Evolutionary conservation across 1,140 invertebrate genomes (phyloP).

Genomic region (Neodiprion pinetum): DNA sequence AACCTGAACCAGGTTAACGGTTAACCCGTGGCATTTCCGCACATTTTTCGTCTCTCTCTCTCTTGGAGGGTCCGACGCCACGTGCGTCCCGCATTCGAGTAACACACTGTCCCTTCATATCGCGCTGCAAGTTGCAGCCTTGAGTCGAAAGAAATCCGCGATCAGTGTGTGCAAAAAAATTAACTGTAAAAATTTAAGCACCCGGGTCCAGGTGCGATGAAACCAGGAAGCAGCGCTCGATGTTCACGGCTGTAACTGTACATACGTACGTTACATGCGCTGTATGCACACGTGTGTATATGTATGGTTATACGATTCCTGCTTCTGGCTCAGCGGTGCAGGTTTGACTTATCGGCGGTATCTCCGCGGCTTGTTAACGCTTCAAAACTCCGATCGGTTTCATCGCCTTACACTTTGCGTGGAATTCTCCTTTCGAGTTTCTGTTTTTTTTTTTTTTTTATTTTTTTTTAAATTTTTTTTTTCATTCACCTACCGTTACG

Average conservation of each 20-base stretch:
- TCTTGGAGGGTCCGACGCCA: no score
- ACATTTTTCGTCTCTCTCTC: constrained; percentile 1
- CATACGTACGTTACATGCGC: neutral
- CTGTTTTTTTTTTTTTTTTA: neutral
- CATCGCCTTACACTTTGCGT: neutral
- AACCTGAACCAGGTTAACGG: no score
- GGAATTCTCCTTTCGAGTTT: neutral
- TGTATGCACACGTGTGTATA: no score
- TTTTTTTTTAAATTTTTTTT: neutral
- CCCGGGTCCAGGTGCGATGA: neutral
- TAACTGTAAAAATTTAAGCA: neutral
- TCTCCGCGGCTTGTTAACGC: neutral
- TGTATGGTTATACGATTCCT: no score
- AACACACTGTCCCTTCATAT: no score
- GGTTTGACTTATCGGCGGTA: neutral
- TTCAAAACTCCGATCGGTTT: neutral
- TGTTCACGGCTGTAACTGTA: neutral
- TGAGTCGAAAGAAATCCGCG: neutral
- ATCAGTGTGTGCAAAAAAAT: neutral
- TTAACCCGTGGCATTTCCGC: neutral
- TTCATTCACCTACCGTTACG: neutral
- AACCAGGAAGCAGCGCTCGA: neutral
- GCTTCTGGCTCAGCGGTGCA: neutral
- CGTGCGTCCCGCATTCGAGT: no score
- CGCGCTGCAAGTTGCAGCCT: neutral